A percentile compares a stretch with the other conserved stretches of the same genome.
These are phyloP conservation scores for Leptodactylus fuscus DNA, from an alignment of 2,113 vertebrate species.

Conservation along the genomic window DNA sequence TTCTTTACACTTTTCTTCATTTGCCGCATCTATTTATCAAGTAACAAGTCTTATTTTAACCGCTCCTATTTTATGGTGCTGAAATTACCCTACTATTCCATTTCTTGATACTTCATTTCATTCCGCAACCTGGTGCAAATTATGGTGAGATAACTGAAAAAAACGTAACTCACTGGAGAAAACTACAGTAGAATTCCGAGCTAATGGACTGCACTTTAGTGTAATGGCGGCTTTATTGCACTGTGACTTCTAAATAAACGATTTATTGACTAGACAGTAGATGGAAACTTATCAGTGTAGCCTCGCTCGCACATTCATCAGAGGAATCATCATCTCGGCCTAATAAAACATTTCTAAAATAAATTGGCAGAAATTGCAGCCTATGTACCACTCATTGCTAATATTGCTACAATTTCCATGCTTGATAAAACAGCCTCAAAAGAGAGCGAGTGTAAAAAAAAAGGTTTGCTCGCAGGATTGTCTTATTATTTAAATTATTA, in stretches of 20 bases:
- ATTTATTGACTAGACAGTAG: constrained; percentile 32
- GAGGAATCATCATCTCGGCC: constrained; percentile 3
- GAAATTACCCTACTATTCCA: not conserved
- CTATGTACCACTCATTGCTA: constrained; percentile 16
- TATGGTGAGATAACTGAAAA: not conserved
- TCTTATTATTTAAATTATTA: constrained; percentile 52
- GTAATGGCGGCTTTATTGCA: constrained; percentile 6
- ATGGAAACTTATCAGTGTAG: not conserved
- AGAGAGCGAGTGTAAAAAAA: not conserved
- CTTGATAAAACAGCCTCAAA: constrained; percentile 45
- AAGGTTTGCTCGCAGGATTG: constrained; percentile 21
- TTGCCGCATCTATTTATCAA: no score
- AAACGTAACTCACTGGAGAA: not conserved
- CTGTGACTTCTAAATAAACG: constrained; percentile 30
- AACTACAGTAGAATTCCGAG: not conserved
- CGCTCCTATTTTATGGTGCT: not conserved
- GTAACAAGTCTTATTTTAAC: not conserved
- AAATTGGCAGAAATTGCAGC: constrained; percentile 40
- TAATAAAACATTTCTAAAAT: constrained; percentile 37
- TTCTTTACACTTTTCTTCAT: not conserved
- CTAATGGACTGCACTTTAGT: not conserved
- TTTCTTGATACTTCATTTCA: not conserved
- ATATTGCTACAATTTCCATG: constrained; percentile 46
- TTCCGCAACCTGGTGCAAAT: not conserved
- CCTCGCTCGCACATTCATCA: constrained; percentile 29